Percentiles rank a stretch among this genome's conserved stretches.
These are phyloP conservation scores for Calephelis virginiensis DNA, from an alignment of 1,140 invertebrate species.

Conservation along the genomic window DNA sequence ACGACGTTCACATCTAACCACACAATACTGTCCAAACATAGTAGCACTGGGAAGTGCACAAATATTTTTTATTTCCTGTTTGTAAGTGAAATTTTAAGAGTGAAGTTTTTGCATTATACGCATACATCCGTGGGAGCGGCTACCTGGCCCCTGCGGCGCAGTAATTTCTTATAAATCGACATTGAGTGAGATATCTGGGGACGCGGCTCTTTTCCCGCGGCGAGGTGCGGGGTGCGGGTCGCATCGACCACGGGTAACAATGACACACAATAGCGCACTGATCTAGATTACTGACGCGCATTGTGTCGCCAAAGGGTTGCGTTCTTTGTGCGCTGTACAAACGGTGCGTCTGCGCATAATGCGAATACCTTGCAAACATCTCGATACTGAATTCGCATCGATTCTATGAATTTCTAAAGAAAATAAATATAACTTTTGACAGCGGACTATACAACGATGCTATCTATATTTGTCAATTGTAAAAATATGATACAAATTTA, in stretches of 20 bases:
- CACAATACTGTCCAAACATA: constrained; percentile 29
- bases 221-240: constrained; percentile 39
- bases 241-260: constrained; percentile 42
- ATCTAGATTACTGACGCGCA: constrained; percentile 77
- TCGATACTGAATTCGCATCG: constrained; percentile 66
- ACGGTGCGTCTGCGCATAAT: constrained; percentile 58
- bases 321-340: constrained; percentile 53
- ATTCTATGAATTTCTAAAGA: constrained; percentile 77
- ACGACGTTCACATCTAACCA: neutral
- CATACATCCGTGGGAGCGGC: constrained; percentile 65
- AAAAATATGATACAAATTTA: constrained; percentile 56
- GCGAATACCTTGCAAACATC: constrained; percentile 67
- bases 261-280: constrained; percentile 64
- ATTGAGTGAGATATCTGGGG: constrained; percentile 69
- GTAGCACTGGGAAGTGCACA: constrained; percentile 56
- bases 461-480: constrained; percentile 71
- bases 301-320: constrained; percentile 76
- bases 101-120: constrained; percentile 64
- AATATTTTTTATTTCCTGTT: constrained; percentile 76
- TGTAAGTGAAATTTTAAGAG: constrained; percentile 58
- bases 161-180: constrained; percentile 75
- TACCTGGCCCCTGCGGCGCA: constrained; percentile 68
- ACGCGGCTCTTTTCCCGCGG: constrained; percentile 53
- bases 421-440: constrained; percentile 78
- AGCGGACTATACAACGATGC: constrained; percentile 60